These are phyloP conservation scores for Botrylloides violaceus DNA, from an alignment of 23 tunicate genomes.

Conservation along the genomic window DNA sequence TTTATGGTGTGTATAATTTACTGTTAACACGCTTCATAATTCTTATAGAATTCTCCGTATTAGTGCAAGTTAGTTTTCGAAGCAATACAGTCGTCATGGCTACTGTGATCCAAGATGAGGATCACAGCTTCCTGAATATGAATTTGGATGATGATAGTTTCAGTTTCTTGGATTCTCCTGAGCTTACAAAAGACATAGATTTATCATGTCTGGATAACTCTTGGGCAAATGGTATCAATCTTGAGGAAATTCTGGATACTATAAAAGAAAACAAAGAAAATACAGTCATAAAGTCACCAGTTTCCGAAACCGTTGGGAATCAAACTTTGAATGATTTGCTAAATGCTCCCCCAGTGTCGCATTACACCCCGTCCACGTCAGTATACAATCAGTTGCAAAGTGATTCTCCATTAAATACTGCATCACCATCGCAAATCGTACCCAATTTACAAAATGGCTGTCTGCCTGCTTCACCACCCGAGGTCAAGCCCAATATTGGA, in stretches of 20 bases:
- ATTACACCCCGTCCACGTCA: not conserved
- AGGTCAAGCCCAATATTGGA: conserved; percentile 42
- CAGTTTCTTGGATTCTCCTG: not conserved
- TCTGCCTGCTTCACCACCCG: conserved; percentile 53
- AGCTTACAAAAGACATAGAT: not conserved
- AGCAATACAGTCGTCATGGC: not conserved
- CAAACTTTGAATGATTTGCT: conserved; percentile 61
- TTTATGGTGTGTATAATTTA: too few relatives aligned
- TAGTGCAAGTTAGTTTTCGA: too few relatives aligned
- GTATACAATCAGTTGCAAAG: not conserved
- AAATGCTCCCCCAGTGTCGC: conserved; percentile 40
- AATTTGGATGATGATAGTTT: not conserved
- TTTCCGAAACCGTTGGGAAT: conserved; percentile 36
- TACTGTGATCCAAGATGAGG: not conserved
- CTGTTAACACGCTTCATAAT: too few relatives aligned
- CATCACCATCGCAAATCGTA: not conserved
- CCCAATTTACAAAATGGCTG: not conserved
- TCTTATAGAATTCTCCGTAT: too few relatives aligned
- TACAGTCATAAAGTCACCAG: conserved; percentile 32
- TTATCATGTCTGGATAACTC: not conserved
- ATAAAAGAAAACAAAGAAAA: not conserved
- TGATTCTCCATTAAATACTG: not conserved
- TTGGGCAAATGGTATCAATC: not conserved
- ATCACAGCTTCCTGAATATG: not conserved
- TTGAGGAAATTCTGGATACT: not conserved